A percentile compares a stretch with the other conserved stretches of the same genome.
Evolutionary conservation across 2,888 invertebrate genomes (phyloP).

Genomic region (Mesoligia furuncula): DNA sequence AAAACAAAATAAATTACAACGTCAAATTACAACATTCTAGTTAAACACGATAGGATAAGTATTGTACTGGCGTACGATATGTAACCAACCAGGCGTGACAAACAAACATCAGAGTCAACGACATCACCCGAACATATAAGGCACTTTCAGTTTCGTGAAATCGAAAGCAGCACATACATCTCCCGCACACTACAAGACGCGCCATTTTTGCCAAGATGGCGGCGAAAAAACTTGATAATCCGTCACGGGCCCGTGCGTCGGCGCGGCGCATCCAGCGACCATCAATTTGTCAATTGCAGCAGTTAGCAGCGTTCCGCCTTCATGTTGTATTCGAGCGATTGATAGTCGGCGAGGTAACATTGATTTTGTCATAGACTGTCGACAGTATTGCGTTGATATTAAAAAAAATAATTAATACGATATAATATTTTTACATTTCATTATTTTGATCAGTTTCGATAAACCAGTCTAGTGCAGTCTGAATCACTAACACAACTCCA

Average conservation of each 20-base stretch:
- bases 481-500: slow-evolving; percentile 41
- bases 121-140: slow-evolving; percentile 88
- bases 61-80: slow-evolving; percentile 75
- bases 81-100: slow-evolving; percentile 85
- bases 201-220: slow-evolving; percentile 85
- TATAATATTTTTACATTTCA: neutral
- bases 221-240: slow-evolving; percentile 83
- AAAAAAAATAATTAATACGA: slow-evolving; percentile 10
- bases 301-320: slow-evolving; percentile 67
- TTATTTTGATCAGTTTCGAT: neutral
- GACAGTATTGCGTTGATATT: slow-evolving; percentile 20
- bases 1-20: slow-evolving; percentile 83
- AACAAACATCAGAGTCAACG: slow-evolving; percentile 89
- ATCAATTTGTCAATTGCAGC: slow-evolving; percentile 82
- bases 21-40: slow-evolving; percentile 84
- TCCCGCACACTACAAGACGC: slow-evolving; percentile 78
- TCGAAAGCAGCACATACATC: slow-evolving; percentile 86
- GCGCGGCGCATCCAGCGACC: slow-evolving; percentile 75
- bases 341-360: slow-evolving; percentile 31
- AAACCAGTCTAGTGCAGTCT: slow-evolving; percentile 30
- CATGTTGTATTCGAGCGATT: slow-evolving; percentile 61
- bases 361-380: slow-evolving; percentile 36
- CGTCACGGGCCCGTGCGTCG: slow-evolving; percentile 80
- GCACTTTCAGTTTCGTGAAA: slow-evolving; percentile 89
- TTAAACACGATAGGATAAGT: slow-evolving; percentile 83